A percentile compares a stretch with the other conserved stretches of the same genome.
These are phyloP conservation scores for Drosophila athabasca DNA, from an alignment of 1,140 invertebrate genomes.

Conservation along the genomic window DNA sequence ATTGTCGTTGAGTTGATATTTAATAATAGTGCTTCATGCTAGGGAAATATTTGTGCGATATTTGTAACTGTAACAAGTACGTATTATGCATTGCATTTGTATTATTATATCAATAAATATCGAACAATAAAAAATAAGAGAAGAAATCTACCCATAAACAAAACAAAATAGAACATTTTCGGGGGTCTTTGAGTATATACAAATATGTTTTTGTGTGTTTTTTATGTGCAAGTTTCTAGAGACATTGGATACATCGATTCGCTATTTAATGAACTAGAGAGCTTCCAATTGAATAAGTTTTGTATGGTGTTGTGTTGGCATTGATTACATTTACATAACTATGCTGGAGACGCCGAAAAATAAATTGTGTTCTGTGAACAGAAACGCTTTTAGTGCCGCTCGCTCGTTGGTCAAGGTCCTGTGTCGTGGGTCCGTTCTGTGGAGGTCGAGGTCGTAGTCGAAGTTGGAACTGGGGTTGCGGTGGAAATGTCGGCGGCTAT, in stretches of 20 bases:
- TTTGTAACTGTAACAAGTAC: slow-evolving; percentile 14
- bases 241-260: slow-evolving; percentile 54
- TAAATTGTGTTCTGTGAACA: slow-evolving; percentile 39
- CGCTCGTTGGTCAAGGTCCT: slow-evolving; percentile 44
- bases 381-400: slow-evolving; percentile 49
- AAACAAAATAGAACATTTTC: slow-evolving; percentile 45
- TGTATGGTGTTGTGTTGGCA: slow-evolving; percentile 31
- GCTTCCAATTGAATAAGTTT: slow-evolving; percentile 64
- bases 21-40: slow-evolving; percentile 64
- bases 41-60: slow-evolving; percentile 53
- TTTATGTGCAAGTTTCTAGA: slow-evolving; percentile 29
- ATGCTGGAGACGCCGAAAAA: slow-evolving; percentile 52
- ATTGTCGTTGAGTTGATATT: slow-evolving; percentile 31
- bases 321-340: slow-evolving; percentile 48
- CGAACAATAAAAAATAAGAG: neutral
- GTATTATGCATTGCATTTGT: slow-evolving; percentile 30
- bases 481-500: neutral
- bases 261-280: slow-evolving; percentile 72
- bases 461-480: neutral
- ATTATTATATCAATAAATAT: slow-evolving; percentile 29
- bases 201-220: slow-evolving; percentile 33
- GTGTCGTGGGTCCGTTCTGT: slow-evolving; percentile 18
- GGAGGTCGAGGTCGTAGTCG: neutral
- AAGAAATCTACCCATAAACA: slow-evolving; percentile 27
- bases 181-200: slow-evolving; percentile 67